These are phyloP conservation scores for Montipora cactus DNA, from an alignment of 64 coral and sea anemone species.

Conservation along the genomic window DNA sequence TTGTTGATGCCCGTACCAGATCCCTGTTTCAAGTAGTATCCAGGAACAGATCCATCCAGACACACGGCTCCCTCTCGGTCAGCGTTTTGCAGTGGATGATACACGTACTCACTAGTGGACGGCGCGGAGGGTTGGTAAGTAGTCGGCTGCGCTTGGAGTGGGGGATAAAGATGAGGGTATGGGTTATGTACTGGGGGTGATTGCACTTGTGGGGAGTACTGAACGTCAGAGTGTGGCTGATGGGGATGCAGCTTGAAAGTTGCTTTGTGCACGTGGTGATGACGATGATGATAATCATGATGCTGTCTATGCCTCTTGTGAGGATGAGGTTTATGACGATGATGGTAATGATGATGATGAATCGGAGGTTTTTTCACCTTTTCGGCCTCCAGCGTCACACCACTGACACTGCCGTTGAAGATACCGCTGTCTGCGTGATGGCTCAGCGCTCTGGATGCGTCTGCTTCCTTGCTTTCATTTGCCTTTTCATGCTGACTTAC, in stretches of 20 bases:
- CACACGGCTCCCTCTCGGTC: slow-evolving; percentile 78
- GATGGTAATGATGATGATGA: not conserved
- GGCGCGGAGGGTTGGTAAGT: not conserved
- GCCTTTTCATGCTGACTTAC: not conserved
- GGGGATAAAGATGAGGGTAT: not conserved
- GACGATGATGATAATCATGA: not conserved
- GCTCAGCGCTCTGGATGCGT: slow-evolving; percentile 1
- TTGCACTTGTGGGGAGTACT: not conserved
- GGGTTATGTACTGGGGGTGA: slow-evolving; percentile 12
- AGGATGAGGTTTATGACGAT: not conserved
- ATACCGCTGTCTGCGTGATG: slow-evolving; percentile 27
- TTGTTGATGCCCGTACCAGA: slow-evolving; percentile 50
- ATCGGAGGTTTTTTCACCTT: not conserved
- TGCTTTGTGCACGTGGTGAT: slow-evolving; percentile 4
- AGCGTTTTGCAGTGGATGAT: slow-evolving; percentile 38
- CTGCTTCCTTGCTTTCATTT: not conserved
- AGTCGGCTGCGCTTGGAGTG: not conserved
- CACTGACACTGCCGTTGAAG: slow-evolving; percentile 33
- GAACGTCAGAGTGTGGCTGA: not conserved
- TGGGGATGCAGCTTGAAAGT: not conserved
- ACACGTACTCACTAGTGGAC: slow-evolving; percentile 9
- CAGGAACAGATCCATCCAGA: slow-evolving; percentile 83
- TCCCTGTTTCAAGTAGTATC: slow-evolving; percentile 73
- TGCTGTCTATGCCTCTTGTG: not conserved
- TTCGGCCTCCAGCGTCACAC: slow-evolving; percentile 20